Evolutionary conservation across 2,888 invertebrate genomes (phyloP).

Genomic region (Oscheius sp.): DNA sequence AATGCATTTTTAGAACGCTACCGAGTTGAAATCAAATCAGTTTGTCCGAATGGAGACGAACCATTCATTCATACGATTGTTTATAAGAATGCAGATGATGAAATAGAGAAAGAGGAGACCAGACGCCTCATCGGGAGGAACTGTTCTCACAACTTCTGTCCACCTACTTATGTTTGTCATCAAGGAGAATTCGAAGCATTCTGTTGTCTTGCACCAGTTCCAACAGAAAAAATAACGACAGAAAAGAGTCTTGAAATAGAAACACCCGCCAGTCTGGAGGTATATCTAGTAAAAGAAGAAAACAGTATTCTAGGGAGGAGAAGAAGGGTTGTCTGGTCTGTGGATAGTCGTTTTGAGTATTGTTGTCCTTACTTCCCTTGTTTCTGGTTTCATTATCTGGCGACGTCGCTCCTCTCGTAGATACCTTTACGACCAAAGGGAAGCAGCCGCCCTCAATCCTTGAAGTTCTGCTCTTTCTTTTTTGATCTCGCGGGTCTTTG

Average conservation of each 20-base stretch:
- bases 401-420: neutral
- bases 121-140: constrained; percentile 20
- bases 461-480: neutral
- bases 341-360: constrained; percentile 1
- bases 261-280: constrained; percentile 12
- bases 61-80: constrained; percentile 2
- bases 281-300: neutral
- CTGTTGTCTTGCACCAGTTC: constrained; percentile 18
- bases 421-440: constrained; percentile 11
- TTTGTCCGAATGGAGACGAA: constrained; percentile 20
- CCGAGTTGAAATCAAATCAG: neutral
- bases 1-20: constrained; percentile 12
- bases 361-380: neutral
- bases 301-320: neutral
- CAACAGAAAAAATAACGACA: neutral
- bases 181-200: constrained; percentile 31
- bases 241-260: neutral
- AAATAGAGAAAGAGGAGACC: constrained; percentile 21
- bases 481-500: constrained; percentile 18
- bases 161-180: constrained; percentile 2
- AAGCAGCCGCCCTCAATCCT: constrained; percentile 21
- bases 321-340: neutral
- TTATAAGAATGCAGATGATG: constrained; percentile 23
- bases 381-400: constrained; percentile 1
- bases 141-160: constrained; percentile 25